Conservation (phyloP, 2,797 vertebrate species). For the Emydoidea blandingii region DNA sequence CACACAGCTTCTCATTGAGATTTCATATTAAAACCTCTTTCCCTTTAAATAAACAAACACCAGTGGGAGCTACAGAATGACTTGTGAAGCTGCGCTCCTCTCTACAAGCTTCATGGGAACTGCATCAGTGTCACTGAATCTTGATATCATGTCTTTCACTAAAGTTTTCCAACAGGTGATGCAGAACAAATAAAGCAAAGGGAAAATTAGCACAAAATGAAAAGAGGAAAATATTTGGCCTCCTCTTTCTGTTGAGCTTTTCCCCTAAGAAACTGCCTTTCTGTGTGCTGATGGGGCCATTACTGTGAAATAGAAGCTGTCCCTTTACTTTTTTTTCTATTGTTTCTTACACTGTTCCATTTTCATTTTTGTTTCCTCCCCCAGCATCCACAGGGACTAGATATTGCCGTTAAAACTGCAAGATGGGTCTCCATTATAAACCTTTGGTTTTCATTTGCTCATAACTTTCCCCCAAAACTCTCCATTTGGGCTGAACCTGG, state of each 20-base stretch:
- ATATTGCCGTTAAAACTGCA: not conserved
- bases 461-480: not conserved
- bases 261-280: not conserved
- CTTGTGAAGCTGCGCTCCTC: not conserved
- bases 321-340: not conserved
- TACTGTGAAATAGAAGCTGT: not conserved
- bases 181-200: not conserved
- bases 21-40: not conserved
- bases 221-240: not conserved
- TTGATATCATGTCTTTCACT: not conserved
- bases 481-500: not conserved
- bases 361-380: not conserved
- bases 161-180: not conserved
- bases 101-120: not conserved
- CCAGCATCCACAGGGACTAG: not conserved
- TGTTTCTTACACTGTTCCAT: not conserved
- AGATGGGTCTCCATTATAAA: not conserved
- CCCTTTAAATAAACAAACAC: not conserved
- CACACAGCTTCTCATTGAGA: not conserved
- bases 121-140: accelerated
- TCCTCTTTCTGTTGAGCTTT: not conserved
- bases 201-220: not conserved
- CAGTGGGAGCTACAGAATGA: not conserved
- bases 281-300: not conserved
- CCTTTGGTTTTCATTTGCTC: not conserved